Base-by-base conservation (phyloP, 2,888 invertebrate species). In the Entomobrya proxima region DNA sequence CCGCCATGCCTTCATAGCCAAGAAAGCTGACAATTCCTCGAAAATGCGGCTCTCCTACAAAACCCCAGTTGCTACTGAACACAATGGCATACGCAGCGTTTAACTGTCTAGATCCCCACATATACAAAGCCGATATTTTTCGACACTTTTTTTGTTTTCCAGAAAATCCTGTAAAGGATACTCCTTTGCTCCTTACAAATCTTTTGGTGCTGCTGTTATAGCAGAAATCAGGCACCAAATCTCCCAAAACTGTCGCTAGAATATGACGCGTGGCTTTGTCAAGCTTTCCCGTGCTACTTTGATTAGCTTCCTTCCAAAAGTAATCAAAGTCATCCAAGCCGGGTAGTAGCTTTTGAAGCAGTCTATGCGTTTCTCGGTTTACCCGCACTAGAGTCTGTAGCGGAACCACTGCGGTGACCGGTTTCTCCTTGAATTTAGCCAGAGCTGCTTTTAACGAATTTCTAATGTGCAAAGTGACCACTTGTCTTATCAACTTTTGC, bases 1-100 rank as follows among this genome's bases (percentile, higher is more conserved):
- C 98, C 0, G 98, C 98, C 89, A 99, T 98, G 4, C 99, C 99
- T 92, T 98, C 98, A 93, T 99, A 99, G 58, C 99, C 98, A 52
- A 99, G 94, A 18, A 99, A 93, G 9, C 97, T 96, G 87, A 98
- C 97, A 92, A 99, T 96, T 0, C 97, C 96, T 92, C 97, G 96
- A 88, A 98, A 95, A 92, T 99, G 99, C 83, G 96, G 96, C 0
- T 97, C 95, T 0, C 99, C 99, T 69, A 99, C 97, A 92, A 98
- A 99, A 2, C 94, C 96, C 21, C 95, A 94, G 91, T 97, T 98
- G 91, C 98, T 97, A 0, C 96, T 96, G 92, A 96, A 98, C 91
- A 99, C 98, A 0, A 97, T 97, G 5, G 95, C 95, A 91, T 97
- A 98, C 0, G 98, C 98, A 35, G 97, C 94, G 92, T 97, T 97